Percentiles rank a stretch among this genome's conserved stretches.
Conservation (phyloP, 92 coral and sea anemone genomes). For the Phenganax marumi region DNA sequence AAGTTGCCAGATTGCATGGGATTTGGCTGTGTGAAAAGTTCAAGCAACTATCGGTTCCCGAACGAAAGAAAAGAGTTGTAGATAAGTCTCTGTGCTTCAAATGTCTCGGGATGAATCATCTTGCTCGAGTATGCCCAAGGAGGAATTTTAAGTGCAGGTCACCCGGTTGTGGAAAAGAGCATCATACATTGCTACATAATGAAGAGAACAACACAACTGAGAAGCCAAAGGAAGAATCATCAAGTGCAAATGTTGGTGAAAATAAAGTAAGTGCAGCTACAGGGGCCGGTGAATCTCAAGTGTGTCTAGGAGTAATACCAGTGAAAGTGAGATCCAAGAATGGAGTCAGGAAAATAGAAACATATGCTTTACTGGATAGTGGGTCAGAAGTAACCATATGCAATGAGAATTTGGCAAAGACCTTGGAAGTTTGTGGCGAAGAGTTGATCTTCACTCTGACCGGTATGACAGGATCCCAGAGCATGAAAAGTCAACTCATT, state of each 20-base stretch:
- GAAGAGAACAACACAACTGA: too few species aligned
- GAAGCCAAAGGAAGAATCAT: too few species aligned
- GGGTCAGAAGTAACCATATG: conserved; percentile 67
- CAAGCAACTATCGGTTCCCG: conserved; percentile 45
- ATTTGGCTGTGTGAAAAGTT: conserved; percentile 65
- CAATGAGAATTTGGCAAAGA: conserved; percentile 45
- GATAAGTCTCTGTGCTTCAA: conserved; percentile 54
- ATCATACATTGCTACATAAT: neutral
- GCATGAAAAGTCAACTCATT: conserved; percentile 46
- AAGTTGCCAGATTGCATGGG: conserved; percentile 45
- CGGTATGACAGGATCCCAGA: conserved; percentile 58
- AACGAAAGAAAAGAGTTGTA: conserved; percentile 41
- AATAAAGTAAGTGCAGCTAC: too few species aligned
- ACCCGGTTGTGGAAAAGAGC: conserved; percentile 50
- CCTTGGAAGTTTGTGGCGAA: conserved; percentile 45
- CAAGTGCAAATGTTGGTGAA: too few species aligned
- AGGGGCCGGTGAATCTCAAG: too few species aligned
- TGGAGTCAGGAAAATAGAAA: too few species aligned
- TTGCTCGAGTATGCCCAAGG: conserved; percentile 50
- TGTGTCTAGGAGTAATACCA: too few species aligned
- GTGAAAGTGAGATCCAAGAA: too few species aligned
- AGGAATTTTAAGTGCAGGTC: conserved; percentile 50
- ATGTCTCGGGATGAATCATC: conserved; percentile 60
- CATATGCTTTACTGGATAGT: conserved; percentile 42
- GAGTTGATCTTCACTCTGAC: conserved; percentile 55